Percentiles rank a stretch among this genome's conserved stretches.
These are phyloP conservation scores for Megalops cyprinoides DNA, from an alignment of 2,797 vertebrate genomes.

Conservation along the genomic window DNA sequence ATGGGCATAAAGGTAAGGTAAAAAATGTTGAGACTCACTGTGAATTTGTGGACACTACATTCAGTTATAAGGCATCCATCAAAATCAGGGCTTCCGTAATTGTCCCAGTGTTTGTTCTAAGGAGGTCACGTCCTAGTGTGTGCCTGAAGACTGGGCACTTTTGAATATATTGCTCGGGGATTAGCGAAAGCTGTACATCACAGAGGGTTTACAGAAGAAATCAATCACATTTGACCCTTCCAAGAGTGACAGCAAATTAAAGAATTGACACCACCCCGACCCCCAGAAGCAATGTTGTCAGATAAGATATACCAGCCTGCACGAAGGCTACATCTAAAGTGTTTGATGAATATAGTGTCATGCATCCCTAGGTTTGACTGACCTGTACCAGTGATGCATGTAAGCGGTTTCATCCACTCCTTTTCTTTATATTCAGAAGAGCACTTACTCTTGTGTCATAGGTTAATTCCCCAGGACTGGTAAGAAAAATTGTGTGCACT, in stretches of 20 bases:
- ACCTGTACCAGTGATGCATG: not conserved
- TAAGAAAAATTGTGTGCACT: not conserved
- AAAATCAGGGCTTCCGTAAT: not conserved
- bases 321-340: conserved; percentile 2
- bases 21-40: too few relatives aligned
- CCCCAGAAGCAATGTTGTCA: not conserved
- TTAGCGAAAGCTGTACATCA: not conserved
- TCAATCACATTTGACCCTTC: not conserved
- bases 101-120: not conserved
- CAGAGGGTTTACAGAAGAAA: not conserved
- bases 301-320: not conserved
- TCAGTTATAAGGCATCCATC: not conserved
- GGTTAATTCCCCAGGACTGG: not conserved
- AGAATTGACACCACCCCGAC: not conserved
- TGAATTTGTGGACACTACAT: too few relatives aligned
- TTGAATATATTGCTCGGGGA: not conserved
- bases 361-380: not conserved
- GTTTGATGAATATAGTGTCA: not conserved
- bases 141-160: not conserved
- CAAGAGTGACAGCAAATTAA: not conserved
- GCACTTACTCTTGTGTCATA: not conserved
- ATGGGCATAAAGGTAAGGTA: too few relatives aligned
- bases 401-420: not conserved
- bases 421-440: not conserved
- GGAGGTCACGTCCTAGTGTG: too few relatives aligned